Evolutionary conservation across 2,888 invertebrate genomes (phyloP).

Genomic region (Pollenia griseotomentosa): DNA sequence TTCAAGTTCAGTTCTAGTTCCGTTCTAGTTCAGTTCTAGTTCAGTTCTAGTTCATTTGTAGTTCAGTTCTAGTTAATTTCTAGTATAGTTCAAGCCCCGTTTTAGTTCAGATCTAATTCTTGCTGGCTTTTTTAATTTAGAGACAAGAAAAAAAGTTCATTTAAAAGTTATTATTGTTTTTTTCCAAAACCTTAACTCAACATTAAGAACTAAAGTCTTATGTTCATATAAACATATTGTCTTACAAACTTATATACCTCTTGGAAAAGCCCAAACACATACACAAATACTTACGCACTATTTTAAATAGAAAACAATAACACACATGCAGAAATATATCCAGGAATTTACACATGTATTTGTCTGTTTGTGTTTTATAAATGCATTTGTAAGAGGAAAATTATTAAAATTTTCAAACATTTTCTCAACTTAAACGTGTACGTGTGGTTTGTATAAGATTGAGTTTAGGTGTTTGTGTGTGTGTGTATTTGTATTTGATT

Average conservation of each 20-base stretch:
- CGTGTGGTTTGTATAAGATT: not conserved
- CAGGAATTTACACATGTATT: not conserved
- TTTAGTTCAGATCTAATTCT: too few species aligned
- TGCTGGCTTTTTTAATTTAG: too few species aligned
- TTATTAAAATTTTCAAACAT: not conserved
- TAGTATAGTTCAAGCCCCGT: too few species aligned
- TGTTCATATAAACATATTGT: not conserved
- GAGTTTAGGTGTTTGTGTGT: not conserved
- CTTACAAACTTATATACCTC: not conserved
- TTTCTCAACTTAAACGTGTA: not conserved
- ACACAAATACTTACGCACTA: conserved; percentile 11
- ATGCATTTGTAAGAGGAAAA: conserved; percentile 13
- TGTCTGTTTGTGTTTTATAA: not conserved
- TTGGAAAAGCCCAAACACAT: not conserved
- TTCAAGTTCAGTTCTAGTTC: too few species aligned
- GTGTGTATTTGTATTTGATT: not conserved
- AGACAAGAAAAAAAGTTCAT: not conserved
- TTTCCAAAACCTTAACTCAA: not conserved
- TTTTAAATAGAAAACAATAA: conserved; percentile 12
- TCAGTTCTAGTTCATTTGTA: too few species aligned
- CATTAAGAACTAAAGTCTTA: not conserved
- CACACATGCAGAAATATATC: not conserved
- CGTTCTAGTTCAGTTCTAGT: too few species aligned
- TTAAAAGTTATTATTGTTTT: not conserved
- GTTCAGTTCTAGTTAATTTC: too few species aligned